phyloP scores from a whole-genome alignment of 2,888 invertebrate genomes.

The Microchrysa polita region DNA sequence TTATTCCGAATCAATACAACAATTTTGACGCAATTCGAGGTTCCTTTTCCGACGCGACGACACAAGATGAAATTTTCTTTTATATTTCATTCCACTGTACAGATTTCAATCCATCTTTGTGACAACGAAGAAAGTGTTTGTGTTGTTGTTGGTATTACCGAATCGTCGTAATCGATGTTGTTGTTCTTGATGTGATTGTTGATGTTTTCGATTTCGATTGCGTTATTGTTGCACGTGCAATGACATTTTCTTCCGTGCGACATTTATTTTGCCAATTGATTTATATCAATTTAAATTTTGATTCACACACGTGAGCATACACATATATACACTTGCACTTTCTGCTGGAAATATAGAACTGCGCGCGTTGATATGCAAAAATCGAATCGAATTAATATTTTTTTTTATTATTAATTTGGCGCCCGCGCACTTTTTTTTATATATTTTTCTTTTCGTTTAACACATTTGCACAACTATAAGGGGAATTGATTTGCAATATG shows the following conservation, averaged over 20 bases:
- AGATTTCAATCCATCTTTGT: conserved; percentile 47
- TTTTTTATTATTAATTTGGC: too few species aligned
- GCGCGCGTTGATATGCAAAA: conserved; percentile 9
- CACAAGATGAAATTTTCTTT: conserved; percentile 16
- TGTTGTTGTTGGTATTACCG: too few species aligned
- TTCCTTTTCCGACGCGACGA: too few species aligned
- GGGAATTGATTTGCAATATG: too few species aligned
- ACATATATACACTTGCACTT: conserved; percentile 44
- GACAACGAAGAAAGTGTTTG: conserved; percentile 17
- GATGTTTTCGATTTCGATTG: conserved; percentile 17
- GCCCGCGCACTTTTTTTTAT: too few species aligned
- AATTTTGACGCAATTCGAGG: too few species aligned
- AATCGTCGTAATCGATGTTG: too few species aligned
- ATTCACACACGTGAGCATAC: too few species aligned
- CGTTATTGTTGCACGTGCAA: not conserved
- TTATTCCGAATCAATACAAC: too few species aligned
- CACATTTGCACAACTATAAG: too few species aligned
- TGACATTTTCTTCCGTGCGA: conserved; percentile 7
- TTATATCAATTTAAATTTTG: conserved; percentile 13
- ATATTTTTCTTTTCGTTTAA: too few species aligned
- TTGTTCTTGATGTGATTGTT: not conserved
- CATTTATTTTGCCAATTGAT: conserved; percentile 28
- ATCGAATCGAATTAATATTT: too few species aligned
- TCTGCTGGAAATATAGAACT: conserved; percentile 20
- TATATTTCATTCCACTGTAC: conserved; percentile 30